Evolutionary conservation across 64 coral and sea anemone genomes (phyloP), one percentile per base, ranked within the genome.

Genomic region (Pocillopora damicornis): DNA sequence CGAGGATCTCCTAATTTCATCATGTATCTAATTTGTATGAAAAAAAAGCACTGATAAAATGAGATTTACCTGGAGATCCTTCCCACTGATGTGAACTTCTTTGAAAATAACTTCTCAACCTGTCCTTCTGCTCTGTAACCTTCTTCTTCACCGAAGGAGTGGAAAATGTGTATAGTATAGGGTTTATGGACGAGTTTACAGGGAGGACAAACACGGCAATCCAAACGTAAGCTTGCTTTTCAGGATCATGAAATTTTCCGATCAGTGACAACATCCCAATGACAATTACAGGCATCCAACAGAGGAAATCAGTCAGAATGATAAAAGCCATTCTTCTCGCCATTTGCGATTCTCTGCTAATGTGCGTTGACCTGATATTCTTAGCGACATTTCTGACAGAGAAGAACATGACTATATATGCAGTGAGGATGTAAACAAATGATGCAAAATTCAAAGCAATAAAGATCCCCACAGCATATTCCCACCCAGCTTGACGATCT

Each of bases 391-490:
- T 6, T 58, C 61, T 73, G 0, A 87, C 90, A 8, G 63, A 88
- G 34, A 87, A 30, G 58, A 87, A 92, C 84, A 92, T 92, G 4
- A 59, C 30, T 38, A 75, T 42, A 59, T 92, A 92, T 11, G 90
- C 84, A 79, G 60, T 38, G 26, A 92, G 69, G 15, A 92, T 88
- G 64, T 79, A 92, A 34, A 92, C 75, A 58, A 92, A 92, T 57
- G 90, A 66, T 23, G 34, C 84, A 73, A 79, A 69, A 45, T 92
- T 92, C 15, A 92, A 57, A 14, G 16, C 85, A 35, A 92, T 81
- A 8, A 88, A 92, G 26, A 88, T 74, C 2, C 26, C 58, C 14
- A 92, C 86, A 14, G 83, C 63, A 57, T 79, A 92, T 59, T 92
- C 84, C 90, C 90, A 92, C 14, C 90, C 90, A 51, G 85, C 83